Evolutionary conservation across 2,888 invertebrate genomes (phyloP), one percentile per base, ranked within the genome.

Genomic region (Sminthurides aquaticus): DNA sequence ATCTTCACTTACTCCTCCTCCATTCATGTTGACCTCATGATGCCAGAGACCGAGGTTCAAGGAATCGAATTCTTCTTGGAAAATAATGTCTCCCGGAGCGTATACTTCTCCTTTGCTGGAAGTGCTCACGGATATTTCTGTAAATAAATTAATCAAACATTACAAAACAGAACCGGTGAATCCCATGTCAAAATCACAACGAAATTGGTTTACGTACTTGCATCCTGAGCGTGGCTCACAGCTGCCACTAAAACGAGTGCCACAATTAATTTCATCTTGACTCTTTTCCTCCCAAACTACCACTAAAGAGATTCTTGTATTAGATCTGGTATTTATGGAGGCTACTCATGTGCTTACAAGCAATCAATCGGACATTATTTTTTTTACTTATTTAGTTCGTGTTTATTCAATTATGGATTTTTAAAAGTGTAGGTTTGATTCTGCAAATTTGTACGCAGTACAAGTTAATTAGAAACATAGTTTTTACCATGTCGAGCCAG

Each of bases 1-100:
- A n/a, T 24, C 49, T 25, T 8, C 2, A 55, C 63, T 65, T 63
- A 69, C 69, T 8, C 60, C 59, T 5, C 70, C 70, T 22, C 69
- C 72, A 64, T 66, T 68, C 57, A 72, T 60, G 54, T 69, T 72
- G 11, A 70, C 60, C 66, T 72, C 72, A 66, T 72, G 63, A 11
- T 52, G 56, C 72, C 72, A 72, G 5, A 64, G 28, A 22, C 34
- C n/a, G 2, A 2, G 27, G 25, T 72, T 64, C 1, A 72, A 49
- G 3, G 8, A 48, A 49, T 70, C 68, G 54, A 72, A 72, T 5
- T 71, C 65, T 24, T 72, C 72, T 28, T 64, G 60, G 52, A 67
- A 72, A 48, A 72, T 71, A 2, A 72, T 28, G 25, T 72, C 71
- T 0, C 72, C 72, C 1, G 69, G 68, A 18, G 60, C 59, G 29